Evolutionary conservation across 2,888 invertebrate genomes (phyloP), one percentile per base, ranked within the genome.

Genomic region (Isoperla grammatica): DNA sequence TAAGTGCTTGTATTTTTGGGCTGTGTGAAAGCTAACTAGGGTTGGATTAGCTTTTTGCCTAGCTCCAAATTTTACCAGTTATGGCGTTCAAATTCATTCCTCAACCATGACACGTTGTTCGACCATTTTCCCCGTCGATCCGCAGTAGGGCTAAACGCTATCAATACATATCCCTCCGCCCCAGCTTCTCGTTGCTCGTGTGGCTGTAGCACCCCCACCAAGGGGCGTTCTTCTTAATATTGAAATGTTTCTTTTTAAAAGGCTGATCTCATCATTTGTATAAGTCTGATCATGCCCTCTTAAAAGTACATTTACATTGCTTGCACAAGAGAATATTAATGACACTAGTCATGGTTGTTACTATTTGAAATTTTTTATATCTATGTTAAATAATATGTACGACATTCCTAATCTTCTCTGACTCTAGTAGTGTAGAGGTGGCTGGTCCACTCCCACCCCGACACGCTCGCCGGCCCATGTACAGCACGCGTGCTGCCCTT

Each of bases 1-100:
- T 81, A 81, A 81, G 82, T 81, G 82, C 81, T 81, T 80, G 76
- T 80, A 75, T 80, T 80, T 78, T 78, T 76, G 81, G 79, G 81
- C 81, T 81, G 81, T 81, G 81, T 80, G 79, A 80, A 78, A 60
- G 61, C 61, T 65, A 65, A 58, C 62, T 68, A 76, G 76, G 75
- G 75, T 76, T 76, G 76, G 76, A 76, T 76, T 77, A 76, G 76
- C 76, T 77, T 77, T 76, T 77, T 76, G 76, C 76, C 76, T 76
- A 75, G 76, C 76, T 77, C 76, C 75, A 76, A 77, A 76, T 76
- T 76, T 68, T 66, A 67, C 64, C 64, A 67, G 62, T 62, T 66
- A 68, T 64, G 64, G 65, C 67, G 64, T 65, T 65, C 60, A 67
- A 63, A 67, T 68, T 65, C 75, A 76, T 75, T 71, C 76, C 76